phyloP scores from a whole-genome alignment of 2,888 invertebrate species.

The Limulus polyphemus region DNA sequence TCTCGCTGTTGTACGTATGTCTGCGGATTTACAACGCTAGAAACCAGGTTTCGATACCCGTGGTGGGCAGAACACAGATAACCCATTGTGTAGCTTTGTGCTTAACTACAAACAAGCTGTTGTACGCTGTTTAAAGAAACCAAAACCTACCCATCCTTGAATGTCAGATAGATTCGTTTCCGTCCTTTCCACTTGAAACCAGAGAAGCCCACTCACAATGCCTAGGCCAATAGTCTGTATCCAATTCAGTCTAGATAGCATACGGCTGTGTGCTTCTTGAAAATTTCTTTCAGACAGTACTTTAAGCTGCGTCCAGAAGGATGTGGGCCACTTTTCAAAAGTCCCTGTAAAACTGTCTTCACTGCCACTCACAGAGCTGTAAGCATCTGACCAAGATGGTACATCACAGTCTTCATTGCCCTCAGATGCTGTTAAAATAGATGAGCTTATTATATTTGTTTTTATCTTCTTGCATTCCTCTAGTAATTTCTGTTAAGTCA shows the following conservation, averaged over 20 bases:
- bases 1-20: too few relatives aligned
- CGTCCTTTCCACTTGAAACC: conserved; percentile 60
- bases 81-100: too few relatives aligned
- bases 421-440: conserved; percentile 6
- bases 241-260: conserved; percentile 64
- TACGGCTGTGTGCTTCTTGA: conserved; percentile 57
- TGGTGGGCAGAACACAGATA: too few relatives aligned
- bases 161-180: conserved; percentile 63
- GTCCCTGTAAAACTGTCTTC: conserved; percentile 8
- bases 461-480: too few relatives aligned
- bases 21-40: too few relatives aligned
- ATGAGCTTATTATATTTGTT: too few relatives aligned
- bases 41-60: too few relatives aligned
- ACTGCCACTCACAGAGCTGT: conserved; percentile 37
- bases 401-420: conserved; percentile 48
- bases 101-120: too few relatives aligned
- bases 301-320: conserved; percentile 63
- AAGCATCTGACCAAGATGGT: conserved; percentile 47
- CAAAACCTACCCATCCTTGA: conserved; percentile 47
- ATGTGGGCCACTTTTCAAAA: conserved; percentile 50
- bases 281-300: conserved; percentile 61
- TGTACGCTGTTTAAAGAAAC: too few relatives aligned
- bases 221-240: conserved; percentile 59
- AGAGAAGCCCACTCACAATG: conserved; percentile 57
- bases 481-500: too few relatives aligned